Evolutionary conservation across 2,888 invertebrate species (phyloP).

Genomic region (Ctenicera cuprea): DNA sequence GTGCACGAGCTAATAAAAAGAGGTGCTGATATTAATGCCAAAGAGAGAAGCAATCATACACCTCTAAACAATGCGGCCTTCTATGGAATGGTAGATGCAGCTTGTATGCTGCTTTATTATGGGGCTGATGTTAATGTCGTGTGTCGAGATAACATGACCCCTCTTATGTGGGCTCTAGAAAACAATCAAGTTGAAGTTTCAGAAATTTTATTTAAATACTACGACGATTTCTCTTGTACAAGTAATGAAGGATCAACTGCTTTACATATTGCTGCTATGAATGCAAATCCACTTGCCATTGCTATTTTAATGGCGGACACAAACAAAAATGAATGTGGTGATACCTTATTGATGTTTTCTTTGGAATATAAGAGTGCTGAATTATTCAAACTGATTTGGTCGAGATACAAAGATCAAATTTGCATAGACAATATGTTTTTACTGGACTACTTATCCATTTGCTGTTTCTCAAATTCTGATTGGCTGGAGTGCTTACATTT

Average conservation of each 20-base stretch:
- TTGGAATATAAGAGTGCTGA: not conserved
- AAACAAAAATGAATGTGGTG: constrained; percentile 57
- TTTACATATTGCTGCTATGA: constrained; percentile 56
- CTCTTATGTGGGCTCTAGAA: constrained; percentile 60
- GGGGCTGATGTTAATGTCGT: constrained; percentile 59
- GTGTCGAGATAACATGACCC: constrained; percentile 54
- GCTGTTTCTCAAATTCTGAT: not conserved
- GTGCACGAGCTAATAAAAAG: constrained; percentile 57
- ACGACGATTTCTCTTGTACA: constrained; percentile 57
- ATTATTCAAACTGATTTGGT: constrained; percentile 24
- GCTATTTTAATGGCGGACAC: constrained; percentile 54
- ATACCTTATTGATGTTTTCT: constrained; percentile 10
- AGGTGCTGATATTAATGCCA: constrained; percentile 61
- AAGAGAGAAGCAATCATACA: constrained; percentile 57
- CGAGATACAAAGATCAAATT: not conserved
- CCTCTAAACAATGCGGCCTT: constrained; percentile 61
- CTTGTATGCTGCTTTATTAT: constrained; percentile 63
- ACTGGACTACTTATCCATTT: not conserved
- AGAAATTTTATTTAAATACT: constrained; percentile 58
- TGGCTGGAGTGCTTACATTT: constrained; percentile 41
- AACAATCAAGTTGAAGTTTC: constrained; percentile 54
- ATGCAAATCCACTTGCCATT: constrained; percentile 52
- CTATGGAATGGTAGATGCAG: constrained; percentile 55
- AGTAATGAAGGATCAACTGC: constrained; percentile 51
- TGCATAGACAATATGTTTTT: not conserved